Evolutionary conservation across 1,140 invertebrate genomes (phyloP), one percentile per base, ranked within the genome.

Genomic region (Octopus sinensis): DNA sequence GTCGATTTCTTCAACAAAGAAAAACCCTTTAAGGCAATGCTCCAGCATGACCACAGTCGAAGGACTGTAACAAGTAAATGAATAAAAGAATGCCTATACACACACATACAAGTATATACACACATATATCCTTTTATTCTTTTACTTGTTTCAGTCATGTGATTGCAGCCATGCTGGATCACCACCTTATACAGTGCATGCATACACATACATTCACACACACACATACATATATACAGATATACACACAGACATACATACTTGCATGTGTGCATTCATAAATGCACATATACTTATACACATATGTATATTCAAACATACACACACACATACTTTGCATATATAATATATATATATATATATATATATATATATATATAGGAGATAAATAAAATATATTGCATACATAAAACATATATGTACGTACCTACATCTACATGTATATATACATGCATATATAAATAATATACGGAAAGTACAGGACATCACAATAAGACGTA

Each of bases 351-450:
- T 62, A 62, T 62, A 62, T 62, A 62, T 62, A 62, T 62, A 62
- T 62, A 62, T 62, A 62, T 62, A 62, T 62, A 62, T 62, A 62
- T 62, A 62, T 62, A 62, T 62, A 62, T 62, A 62, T 62, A 62
- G 6, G 56, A 62, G 56, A 62, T 6, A 62, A 17, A 62, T 6
- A 62, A 17, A 62, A 17, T 9, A 17, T 9, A 9, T 9, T 62
- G 56, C n/a, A n/a, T n/a, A n/a, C n/a, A n/a, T n/a, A n/a, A n/a
- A n/a, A n/a, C n/a, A n/a, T n/a, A n/a, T n/a, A n/a, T n/a, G n/a
- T n/a, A n/a, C n/a, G n/a, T n/a, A n/a, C n/a, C n/a, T n/a, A n/a
- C n/a, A n/a, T n/a, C n/a, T n/a, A n/a, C n/a, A n/a, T n/a, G n/a
- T n/a, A n/a, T n/a, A n/a, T n/a, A n/a, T n/a, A n/a, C n/a, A n/a